Evolutionary conservation across 2,797 vertebrate species (phyloP).

Genomic region (Phalloptychus januarius): DNA sequence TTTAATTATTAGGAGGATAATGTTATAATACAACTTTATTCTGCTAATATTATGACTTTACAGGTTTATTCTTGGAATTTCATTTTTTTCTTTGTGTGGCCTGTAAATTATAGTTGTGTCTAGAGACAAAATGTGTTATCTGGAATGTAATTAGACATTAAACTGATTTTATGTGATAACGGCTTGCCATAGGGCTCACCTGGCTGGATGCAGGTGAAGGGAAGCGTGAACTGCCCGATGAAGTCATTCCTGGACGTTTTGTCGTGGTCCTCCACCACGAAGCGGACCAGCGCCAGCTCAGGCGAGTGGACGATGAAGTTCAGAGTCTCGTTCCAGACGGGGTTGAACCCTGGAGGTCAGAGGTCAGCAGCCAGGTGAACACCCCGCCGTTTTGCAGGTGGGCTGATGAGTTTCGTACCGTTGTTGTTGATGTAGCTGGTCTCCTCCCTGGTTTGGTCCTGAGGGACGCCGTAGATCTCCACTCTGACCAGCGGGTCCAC

Average conservation of each 20-base stretch:
- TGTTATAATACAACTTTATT: no score
- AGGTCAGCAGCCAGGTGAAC: conserved; percentile 10
- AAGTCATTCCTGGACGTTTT: conserved; percentile 87
- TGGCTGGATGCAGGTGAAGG: conserved; percentile 84
- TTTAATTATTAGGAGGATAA: no score
- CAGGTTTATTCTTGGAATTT: no score
- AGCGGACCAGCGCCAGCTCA: conserved; percentile 89
- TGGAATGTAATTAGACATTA: no score
- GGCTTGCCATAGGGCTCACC: conserved; percentile 71
- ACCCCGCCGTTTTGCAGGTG: not conserved
- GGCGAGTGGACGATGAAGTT: conserved; percentile 86
- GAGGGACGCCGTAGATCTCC: conserved; percentile 87
- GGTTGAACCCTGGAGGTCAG: conserved; percentile 89
- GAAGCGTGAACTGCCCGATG: conserved; percentile 88
- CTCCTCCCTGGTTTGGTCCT: conserved; percentile 85
- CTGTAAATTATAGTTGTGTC: no score
- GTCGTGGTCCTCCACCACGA: conserved; percentile 88
- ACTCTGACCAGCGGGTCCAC: conserved; percentile 93
- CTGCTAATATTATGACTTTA: no score
- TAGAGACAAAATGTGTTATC: not conserved
- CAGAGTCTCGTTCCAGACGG: conserved; percentile 88
- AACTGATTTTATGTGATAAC: no score
- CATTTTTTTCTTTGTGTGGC: no score
- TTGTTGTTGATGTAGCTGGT: conserved; percentile 93
- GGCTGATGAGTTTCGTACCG: conserved; percentile 71